Base-by-base conservation (phyloP, 2,888 invertebrate species). In the Cabera pusaria region DNA sequence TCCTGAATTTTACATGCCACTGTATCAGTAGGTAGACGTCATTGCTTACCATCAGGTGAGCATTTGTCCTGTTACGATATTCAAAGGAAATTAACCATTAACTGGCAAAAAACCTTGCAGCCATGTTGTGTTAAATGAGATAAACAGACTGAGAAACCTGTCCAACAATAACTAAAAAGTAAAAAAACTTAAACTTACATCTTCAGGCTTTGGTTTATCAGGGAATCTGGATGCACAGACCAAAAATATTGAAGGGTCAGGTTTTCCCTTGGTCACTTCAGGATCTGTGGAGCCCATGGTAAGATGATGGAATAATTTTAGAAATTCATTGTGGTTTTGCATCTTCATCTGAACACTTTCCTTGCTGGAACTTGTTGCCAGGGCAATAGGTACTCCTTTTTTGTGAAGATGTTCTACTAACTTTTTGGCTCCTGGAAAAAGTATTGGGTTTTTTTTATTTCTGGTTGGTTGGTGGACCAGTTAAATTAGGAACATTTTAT, bases 211-310 rank as follows among this genome's bases (percentile, higher is more conserved):
- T 1, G 94, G 93, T 50, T 90, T 87, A 38, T 93, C 92, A 1
- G 87, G 70, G 74, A 97, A 97, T 25, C 96, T 87, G 12, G 89
- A 86, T 0, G 95, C 95, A 62, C 94, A 93, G 4, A 96, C 91
- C 10, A 94, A 74, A 71, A 96, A 98, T 59, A 96, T 95, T 62
- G 96, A 95, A 0, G 98, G 98, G 22, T 93, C 92, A 3, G 98
- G 98, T 84, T 98, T 98, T 1, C 97, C 96, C 32, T 90, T 85
- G 48, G 92, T 93, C 0, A 98, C 96, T 49, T 96, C 96, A 0
- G 94, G 93, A 76, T 98, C 97, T 8, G 93, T 91, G 6, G 94
- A 93, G 0, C 95, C 96, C 60, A 93, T 92, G 0, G 97, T 96
- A 21, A 92, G 88, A 64, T 96, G 96, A 57, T 92, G 77, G 63